Conservation (phyloP, 2,888 invertebrate genomes). For the Protonemura montana region DNA sequence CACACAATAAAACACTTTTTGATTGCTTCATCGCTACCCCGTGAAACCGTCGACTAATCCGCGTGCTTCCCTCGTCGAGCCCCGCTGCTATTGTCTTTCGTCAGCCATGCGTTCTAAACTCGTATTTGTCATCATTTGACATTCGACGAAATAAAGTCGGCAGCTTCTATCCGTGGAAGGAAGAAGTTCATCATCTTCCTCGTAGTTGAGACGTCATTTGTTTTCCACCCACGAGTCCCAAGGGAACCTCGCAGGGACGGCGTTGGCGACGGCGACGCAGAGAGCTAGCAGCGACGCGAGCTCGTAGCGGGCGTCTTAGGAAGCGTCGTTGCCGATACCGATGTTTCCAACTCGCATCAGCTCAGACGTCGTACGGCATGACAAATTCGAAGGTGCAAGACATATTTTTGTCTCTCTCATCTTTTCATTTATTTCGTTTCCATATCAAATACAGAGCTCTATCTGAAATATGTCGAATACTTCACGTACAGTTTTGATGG, state of each 20-base stretch:
- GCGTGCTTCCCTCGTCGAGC: not conserved
- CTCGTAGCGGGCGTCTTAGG: no score
- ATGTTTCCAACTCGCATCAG: not conserved
- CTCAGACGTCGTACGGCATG: not conserved
- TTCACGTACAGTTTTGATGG: no score
- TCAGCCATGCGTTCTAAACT: not conserved
- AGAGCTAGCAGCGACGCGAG: not conserved
- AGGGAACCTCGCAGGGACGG: not conserved
- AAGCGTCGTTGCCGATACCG: not conserved
- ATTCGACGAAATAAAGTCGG: slow-evolving; percentile 7
- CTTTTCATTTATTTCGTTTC: not conserved
- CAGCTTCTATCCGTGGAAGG: not conserved
- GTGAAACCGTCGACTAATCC: not conserved
- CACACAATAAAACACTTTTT: not conserved
- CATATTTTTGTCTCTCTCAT: not conserved
- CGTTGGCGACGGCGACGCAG: not conserved
- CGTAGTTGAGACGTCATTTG: slow-evolving; percentile 7
- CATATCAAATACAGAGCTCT: not conserved
- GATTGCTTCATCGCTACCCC: not conserved
- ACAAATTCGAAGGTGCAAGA: not conserved
- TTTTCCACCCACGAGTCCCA: slow-evolving; percentile 7
- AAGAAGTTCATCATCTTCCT: not conserved
- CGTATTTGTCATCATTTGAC: slow-evolving; percentile 7
- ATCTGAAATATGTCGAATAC: no score
- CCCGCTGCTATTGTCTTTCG: not conserved